Evolutionary conservation across 35 echinoderm and acorn worm genomes (phyloP).

Genomic region (Eucidaris tribuloides): DNA sequence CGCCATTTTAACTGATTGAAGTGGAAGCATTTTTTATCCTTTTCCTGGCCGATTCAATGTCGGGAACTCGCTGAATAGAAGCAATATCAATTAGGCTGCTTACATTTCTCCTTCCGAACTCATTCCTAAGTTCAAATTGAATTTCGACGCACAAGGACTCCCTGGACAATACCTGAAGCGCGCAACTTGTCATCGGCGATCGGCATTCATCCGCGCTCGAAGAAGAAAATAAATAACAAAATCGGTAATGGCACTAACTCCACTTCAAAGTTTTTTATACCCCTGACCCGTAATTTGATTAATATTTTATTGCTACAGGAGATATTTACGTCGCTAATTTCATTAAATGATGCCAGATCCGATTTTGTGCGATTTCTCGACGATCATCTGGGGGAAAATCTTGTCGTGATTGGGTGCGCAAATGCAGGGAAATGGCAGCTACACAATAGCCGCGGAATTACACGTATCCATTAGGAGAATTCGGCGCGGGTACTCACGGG

Average conservation of each 20-base stretch:
- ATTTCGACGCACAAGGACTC: conserved; percentile 15
- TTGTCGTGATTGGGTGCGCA: background rate
- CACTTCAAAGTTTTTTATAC: conserved; percentile 1
- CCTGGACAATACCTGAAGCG: background rate
- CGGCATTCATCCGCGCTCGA: background rate
- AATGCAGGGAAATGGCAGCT: background rate
- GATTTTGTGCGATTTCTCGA: conserved; percentile 28
- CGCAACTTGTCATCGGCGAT: conserved; percentile 5
- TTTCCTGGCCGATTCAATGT: background rate
- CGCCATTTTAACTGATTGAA: conserved; percentile 10
- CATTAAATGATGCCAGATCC: conserved; percentile 37
- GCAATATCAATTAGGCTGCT: conserved; percentile 31
- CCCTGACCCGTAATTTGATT: conserved; percentile 40
- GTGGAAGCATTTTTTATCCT: background rate
- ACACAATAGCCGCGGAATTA: conserved; percentile 37
- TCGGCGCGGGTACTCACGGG: conserved; percentile 10
- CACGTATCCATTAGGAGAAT: conserved; percentile 18
- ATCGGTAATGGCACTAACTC: conserved; percentile 17
- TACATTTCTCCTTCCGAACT: conserved; percentile 25
- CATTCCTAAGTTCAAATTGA: conserved; percentile 21
- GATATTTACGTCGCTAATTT: conserved; percentile 36
- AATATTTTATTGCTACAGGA: conserved; percentile 36
- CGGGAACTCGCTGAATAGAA: background rate
- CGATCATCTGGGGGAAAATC: conserved; percentile 24
- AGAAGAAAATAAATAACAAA: background rate